Conservation (phyloP, 2,888 invertebrate genomes). For the Andrena hattorfiana region DNA sequence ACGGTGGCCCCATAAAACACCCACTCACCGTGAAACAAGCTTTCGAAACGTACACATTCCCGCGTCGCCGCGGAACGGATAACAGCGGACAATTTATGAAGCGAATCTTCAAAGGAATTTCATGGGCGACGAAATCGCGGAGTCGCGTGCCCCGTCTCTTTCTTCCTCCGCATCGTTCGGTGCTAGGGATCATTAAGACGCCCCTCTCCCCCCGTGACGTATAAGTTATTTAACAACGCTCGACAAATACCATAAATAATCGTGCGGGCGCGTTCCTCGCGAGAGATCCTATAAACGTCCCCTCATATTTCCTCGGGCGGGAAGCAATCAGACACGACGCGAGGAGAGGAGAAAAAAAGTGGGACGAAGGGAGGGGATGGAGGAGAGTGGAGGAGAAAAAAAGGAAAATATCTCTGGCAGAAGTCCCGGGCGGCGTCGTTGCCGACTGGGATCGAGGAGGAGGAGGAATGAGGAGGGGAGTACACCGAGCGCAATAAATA, state of each 20-base stretch:
- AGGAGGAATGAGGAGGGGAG: constrained; percentile 41
- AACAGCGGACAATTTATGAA: constrained; percentile 25
- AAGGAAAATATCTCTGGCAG: constrained; percentile 69
- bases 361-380: background rate
- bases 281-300: constrained; percentile 71
- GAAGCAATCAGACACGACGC: constrained; percentile 73
- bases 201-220: constrained; percentile 54
- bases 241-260: constrained; percentile 74
- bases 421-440: constrained; percentile 59
- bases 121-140: constrained; percentile 7
- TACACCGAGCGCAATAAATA: constrained; percentile 70
- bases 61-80: background rate
- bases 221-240: constrained; percentile 69
- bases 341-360: constrained; percentile 21
- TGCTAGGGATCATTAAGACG: constrained; percentile 58
- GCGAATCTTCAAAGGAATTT: constrained; percentile 15
- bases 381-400: constrained; percentile 16
- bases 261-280: constrained; percentile 43
- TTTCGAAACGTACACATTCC: background rate
- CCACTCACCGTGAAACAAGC: background rate
- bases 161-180: background rate
- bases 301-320: constrained; percentile 70
- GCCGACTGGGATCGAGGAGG: constrained; percentile 29
- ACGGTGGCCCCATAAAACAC: background rate
- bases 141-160: constrained; percentile 6